Base-by-base conservation (phyloP, 1,140 invertebrate genomes). In the Apolygus lucorum region DNA sequence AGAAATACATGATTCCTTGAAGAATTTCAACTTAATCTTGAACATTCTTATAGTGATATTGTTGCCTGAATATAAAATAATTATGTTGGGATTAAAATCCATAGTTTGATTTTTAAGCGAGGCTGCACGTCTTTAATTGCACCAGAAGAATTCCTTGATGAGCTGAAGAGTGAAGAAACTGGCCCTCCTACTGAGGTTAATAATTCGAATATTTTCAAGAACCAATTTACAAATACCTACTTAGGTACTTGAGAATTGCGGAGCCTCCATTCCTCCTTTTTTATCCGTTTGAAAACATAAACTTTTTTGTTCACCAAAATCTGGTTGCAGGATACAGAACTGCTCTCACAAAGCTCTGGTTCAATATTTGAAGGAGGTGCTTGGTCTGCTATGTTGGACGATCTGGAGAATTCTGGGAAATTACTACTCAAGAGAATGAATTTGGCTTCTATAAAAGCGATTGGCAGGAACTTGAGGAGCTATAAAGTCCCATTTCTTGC, bases 401-500 rank as follows among this genome's bases (percentile, higher is more conserved):
- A 74, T 63, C 66, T 72, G 8, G 72, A 64, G 13, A 21, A 34
- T 54, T 21, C 42, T 0, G 67, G 63, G 13, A 21, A 34, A 22
- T 13, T 63, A 2, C 27, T 74, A 2, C 63, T 74, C 11, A 71
- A 68, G 11, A 59, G 14, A 26, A 66, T 71, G 8, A 74, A 72
- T 72, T 49, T 74, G 2, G 66, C 64, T 11, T 68, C 69, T 52
- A 63, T 74, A 11, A 72, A 70, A 49, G 49, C 52, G 25, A 73
- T 72, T 54, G 74, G 72, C 24, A 67, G 69, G 17, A 65, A 70
- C 4, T 28, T 72, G 24, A 42, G 68, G 22, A 67, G 68, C 14
- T 67, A 71, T 29, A 74, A 74, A 70, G 71, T 75, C 1, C 74
- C 74, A 17, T 75, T 74, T 52, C 65, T 75, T 1, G 74, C 74